phyloP scores from a whole-genome alignment of 2,888 invertebrate species.

The Oligia latruncula region DNA sequence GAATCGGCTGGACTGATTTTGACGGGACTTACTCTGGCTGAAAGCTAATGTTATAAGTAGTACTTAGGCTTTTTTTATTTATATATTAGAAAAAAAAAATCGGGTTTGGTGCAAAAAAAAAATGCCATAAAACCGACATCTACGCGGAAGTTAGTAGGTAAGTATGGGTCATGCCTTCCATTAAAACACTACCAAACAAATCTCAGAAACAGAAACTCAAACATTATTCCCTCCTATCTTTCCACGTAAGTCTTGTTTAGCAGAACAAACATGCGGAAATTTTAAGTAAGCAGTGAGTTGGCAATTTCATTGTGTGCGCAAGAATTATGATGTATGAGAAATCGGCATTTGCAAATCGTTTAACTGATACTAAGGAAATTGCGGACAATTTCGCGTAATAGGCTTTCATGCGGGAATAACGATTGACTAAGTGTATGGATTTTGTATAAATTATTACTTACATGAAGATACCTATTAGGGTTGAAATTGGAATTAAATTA shows the following conservation, averaged over 20 bases:
- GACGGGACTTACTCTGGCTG: not conserved
- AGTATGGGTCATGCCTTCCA: not conserved
- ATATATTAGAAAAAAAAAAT: not conserved
- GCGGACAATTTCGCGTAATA: constrained; percentile 88
- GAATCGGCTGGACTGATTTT: not conserved
- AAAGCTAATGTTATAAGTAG: not conserved
- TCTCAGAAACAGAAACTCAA: not conserved
- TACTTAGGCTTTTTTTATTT: too few relatives aligned
- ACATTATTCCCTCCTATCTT: constrained; percentile 51
- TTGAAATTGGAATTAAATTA: constrained; percentile 23
- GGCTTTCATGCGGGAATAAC: constrained; percentile 75
- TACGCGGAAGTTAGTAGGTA: not conserved
- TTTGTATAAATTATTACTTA: constrained; percentile 66
- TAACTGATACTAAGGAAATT: constrained; percentile 87
- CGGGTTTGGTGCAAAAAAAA: not conserved
- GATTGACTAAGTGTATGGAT: constrained; percentile 64
- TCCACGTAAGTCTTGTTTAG: constrained; percentile 67
- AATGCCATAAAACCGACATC: not conserved
- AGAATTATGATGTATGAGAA: constrained; percentile 89
- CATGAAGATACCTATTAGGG: constrained; percentile 40
- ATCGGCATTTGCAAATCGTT: constrained; percentile 89
- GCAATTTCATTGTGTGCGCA: constrained; percentile 89
- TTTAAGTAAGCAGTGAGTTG: constrained; percentile 82
- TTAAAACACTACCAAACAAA: not conserved
- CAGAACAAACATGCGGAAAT: constrained; percentile 81